These are phyloP conservation scores for Drosophila macrospina DNA, from an alignment of 2,888 invertebrate species.

Conservation along the genomic window DNA sequence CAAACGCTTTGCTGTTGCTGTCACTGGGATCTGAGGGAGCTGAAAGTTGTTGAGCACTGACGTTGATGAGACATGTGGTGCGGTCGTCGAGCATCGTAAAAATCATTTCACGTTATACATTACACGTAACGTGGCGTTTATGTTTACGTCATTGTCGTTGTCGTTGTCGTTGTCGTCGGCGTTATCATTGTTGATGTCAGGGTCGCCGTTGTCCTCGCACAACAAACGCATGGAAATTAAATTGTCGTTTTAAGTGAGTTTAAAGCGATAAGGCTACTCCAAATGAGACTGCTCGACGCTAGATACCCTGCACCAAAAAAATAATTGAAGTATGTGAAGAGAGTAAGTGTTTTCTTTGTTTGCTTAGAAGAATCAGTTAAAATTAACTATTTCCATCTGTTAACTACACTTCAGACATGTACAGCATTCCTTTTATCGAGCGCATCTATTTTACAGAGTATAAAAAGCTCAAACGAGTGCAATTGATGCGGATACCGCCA, in stretches of 20 bases:
- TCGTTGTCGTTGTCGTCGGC: slow-evolving; percentile 34
- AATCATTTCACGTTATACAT: slow-evolving; percentile 76
- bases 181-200: slow-evolving; percentile 27
- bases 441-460: slow-evolving; percentile 11
- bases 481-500: slow-evolving; percentile 25
- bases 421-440: neutral
- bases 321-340: no score
- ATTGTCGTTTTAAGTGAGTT: slow-evolving; percentile 80
- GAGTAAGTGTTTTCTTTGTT: no score
- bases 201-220: slow-evolving; percentile 46
- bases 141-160: slow-evolving; percentile 67
- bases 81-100: slow-evolving; percentile 69
- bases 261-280: slow-evolving; percentile 32
- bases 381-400: no score
- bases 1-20: slow-evolving; percentile 27
- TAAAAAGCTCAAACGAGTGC: slow-evolving; percentile 20
- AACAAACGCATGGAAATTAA: slow-evolving; percentile 68
- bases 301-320: slow-evolving; percentile 13
- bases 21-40: slow-evolving; percentile 5
- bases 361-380: no score
- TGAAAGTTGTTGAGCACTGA: slow-evolving; percentile 48
- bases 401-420: neutral
- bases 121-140: slow-evolving; percentile 75
- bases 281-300: neutral
- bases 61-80: slow-evolving; percentile 77